These are phyloP conservation scores for Bryconaethiops microstoma DNA, from an alignment of 2,797 vertebrate species.

Conservation along the genomic window DNA sequence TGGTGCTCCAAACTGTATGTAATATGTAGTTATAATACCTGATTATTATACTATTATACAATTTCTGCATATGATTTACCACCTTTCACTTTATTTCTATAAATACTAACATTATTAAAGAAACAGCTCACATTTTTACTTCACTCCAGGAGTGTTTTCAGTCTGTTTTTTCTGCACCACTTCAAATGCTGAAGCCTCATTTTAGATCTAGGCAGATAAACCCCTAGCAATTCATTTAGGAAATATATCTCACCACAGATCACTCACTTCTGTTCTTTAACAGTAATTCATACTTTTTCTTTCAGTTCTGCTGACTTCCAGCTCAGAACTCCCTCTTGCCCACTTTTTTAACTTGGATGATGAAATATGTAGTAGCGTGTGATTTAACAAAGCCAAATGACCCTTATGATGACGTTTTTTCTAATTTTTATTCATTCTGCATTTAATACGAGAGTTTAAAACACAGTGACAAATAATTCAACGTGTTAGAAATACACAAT, in stretches of 20 bases:
- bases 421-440: not conserved
- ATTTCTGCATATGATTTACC: no score
- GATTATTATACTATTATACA: no score
- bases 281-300: constrained; percentile 38
- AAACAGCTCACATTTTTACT: not conserved
- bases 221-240: not conserved
- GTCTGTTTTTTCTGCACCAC: not conserved
- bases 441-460: not conserved
- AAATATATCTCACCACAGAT: not conserved
- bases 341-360: constrained; percentile 17
- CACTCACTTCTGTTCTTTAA: not conserved
- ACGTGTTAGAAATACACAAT: not conserved
- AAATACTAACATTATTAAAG: not conserved
- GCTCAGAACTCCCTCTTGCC: constrained; percentile 22
- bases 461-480: not conserved
- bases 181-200: not conserved
- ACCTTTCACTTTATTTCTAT: no score
- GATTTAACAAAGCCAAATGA: constrained; percentile 10
- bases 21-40: not conserved
- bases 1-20: not conserved
- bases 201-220: not conserved
- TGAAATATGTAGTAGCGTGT: constrained; percentile 13
- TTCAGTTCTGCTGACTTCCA: constrained; percentile 81
- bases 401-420: not conserved
- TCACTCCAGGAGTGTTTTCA: not conserved